These are phyloP conservation scores for Orchesella cincta DNA, from an alignment of 1,140 invertebrate species.

Conservation along the genomic window DNA sequence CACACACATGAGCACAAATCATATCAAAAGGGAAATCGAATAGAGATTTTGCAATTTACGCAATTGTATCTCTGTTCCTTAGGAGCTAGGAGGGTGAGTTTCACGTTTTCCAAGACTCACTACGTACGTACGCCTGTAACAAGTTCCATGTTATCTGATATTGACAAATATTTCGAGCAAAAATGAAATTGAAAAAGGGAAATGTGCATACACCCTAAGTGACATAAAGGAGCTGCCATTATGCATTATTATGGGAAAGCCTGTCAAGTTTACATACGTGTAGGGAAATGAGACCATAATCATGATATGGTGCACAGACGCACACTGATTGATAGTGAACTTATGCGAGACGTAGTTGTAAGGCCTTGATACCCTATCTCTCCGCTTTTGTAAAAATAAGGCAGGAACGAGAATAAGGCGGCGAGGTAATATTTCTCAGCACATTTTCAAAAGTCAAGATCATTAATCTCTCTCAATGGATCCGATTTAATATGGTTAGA, in stretches of 20 bases:
- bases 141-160: too few species aligned
- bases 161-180: too few species aligned
- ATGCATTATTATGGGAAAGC: too few species aligned
- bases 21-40: background rate
- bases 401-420: conserved; percentile 1
- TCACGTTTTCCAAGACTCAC: too few species aligned
- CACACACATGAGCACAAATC: background rate
- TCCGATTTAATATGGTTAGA: conserved; percentile 9
- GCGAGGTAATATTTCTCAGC: conserved; percentile 18
- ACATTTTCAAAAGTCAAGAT: conserved; percentile 25
- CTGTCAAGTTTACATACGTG: background rate
- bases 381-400: background rate
- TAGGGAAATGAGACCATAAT: background rate
- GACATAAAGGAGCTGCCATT: too few species aligned
- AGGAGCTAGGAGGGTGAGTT: too few species aligned
- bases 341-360: too few species aligned
- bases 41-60: background rate
- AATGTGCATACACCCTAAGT: too few species aligned
- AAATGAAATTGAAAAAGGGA: too few species aligned
- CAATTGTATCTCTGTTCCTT: too few species aligned
- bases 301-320: background rate
- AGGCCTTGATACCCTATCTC: too few species aligned
- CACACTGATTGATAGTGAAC: background rate
- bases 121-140: too few species aligned
- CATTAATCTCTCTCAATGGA: conserved; percentile 23